Percentiles rank a stretch among this genome's conserved stretches.
These are phyloP conservation scores for Condylostylus longicornis DNA, from an alignment of 1,140 invertebrate species.

Conservation along the genomic window DNA sequence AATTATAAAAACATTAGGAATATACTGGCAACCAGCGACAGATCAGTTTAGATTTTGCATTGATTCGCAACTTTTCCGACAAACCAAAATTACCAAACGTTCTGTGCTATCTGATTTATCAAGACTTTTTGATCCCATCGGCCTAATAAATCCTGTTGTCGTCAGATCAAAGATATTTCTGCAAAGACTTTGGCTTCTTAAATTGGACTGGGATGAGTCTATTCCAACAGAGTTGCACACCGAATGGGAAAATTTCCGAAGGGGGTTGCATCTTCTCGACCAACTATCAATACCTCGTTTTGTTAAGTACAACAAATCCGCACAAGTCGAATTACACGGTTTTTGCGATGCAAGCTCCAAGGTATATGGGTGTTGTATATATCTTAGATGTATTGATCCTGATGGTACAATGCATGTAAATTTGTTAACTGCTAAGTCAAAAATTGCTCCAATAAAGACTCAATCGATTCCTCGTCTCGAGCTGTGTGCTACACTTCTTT, in stretches of 20 bases:
- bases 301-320: not conserved
- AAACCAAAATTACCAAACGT: no score
- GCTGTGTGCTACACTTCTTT: no score
- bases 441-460: not conserved
- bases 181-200: constrained; percentile 18
- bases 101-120: no score
- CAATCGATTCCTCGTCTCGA: no score
- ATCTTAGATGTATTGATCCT: not conserved
- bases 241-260: constrained; percentile 11
- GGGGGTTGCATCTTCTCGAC: constrained; percentile 2
- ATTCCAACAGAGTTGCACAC: constrained; percentile 11
- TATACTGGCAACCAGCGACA: no score
- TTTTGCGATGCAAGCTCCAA: no score
- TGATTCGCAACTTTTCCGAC: no score
- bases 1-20: no score
- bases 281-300: not conserved
- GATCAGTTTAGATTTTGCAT: no score
- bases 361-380: not conserved
- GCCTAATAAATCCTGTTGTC: no score
- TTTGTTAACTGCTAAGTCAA: not conserved
- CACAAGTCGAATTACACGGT: no score
- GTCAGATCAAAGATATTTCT: constrained; percentile 18
- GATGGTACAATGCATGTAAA: not conserved
- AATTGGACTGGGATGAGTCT: constrained; percentile 26
- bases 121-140: no score